Conservation (phyloP, 2,888 invertebrate species). For the Apoderus coryli region DNA sequence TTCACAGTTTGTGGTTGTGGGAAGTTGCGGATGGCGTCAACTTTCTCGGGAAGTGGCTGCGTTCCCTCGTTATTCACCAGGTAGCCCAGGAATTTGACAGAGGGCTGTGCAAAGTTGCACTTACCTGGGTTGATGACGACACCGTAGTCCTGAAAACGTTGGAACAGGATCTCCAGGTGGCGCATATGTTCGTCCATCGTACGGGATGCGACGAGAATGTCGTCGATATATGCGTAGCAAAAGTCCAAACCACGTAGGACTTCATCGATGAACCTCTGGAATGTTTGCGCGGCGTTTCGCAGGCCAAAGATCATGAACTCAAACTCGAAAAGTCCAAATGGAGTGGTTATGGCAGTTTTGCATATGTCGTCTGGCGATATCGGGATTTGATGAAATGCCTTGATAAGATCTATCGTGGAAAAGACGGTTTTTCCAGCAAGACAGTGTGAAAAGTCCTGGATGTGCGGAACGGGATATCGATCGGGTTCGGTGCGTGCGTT, state of each 20-base stretch:
- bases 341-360: conserved; percentile 19
- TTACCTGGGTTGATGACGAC: conserved; percentile 22
- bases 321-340: conserved; percentile 23
- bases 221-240: conserved; percentile 17
- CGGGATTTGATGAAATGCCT: conserved; percentile 18
- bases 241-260: conserved; percentile 10
- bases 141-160: conserved; percentile 14
- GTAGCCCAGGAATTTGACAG: conserved; percentile 21
- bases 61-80: conserved; percentile 19
- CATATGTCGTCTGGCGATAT: conserved; percentile 16
- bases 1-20: conserved; percentile 12
- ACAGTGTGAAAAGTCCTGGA: conserved; percentile 15
- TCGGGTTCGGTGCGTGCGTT: conserved; percentile 20
- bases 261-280: conserved; percentile 28
- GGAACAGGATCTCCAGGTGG: too few relatives aligned
- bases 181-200: conserved; percentile 15
- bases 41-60: conserved; percentile 22
- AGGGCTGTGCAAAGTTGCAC: conserved; percentile 19
- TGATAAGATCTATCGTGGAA: conserved; percentile 15
- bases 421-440: conserved; percentile 17
- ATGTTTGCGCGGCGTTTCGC: conserved; percentile 29
- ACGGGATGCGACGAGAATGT: conserved; percentile 20
- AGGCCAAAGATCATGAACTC: conserved; percentile 26
- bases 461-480: conserved; percentile 20
- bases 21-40: conserved; percentile 21